Conservation (phyloP, 2,113 vertebrate genomes). For the Arvicanthis niloticus region DNA sequence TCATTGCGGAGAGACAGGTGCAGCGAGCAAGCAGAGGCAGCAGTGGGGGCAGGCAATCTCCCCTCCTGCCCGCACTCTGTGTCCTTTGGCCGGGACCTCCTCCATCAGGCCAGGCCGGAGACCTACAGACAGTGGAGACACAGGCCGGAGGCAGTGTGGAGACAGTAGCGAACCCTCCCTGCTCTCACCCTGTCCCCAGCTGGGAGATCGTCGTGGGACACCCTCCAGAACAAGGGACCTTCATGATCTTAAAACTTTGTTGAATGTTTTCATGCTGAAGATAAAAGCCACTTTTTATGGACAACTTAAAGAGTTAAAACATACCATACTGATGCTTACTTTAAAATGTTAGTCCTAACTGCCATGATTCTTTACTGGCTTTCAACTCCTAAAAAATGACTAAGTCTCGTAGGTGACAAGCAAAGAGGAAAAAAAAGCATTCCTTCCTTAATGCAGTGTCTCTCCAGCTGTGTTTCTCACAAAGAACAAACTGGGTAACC, state of each 20-base stretch:
- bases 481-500: slow-evolving; percentile 42
- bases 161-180: too few relatives aligned
- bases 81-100: too few relatives aligned
- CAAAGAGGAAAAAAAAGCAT: background rate
- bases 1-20: too few relatives aligned
- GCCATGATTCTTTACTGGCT: slow-evolving; percentile 60
- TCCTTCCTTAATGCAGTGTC: background rate
- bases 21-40: too few relatives aligned
- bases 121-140: too few relatives aligned
- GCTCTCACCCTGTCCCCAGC: too few relatives aligned
- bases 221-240: too few relatives aligned
- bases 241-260: background rate
- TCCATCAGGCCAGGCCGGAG: too few relatives aligned
- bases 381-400: slow-evolving; percentile 27
- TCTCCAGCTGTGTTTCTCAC: background rate
- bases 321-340: slow-evolving; percentile 39
- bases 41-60: too few relatives aligned
- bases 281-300: slow-evolving; percentile 55
- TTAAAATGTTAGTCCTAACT: slow-evolving; percentile 61
- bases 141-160: too few relatives aligned
- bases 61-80: too few relatives aligned
- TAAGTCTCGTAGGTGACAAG: slow-evolving; percentile 11
- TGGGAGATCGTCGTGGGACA: too few relatives aligned
- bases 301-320: slow-evolving; percentile 50
- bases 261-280: slow-evolving; percentile 72